Base-by-base conservation (phyloP, 2,888 invertebrate species). In the Xylota segnis region DNA sequence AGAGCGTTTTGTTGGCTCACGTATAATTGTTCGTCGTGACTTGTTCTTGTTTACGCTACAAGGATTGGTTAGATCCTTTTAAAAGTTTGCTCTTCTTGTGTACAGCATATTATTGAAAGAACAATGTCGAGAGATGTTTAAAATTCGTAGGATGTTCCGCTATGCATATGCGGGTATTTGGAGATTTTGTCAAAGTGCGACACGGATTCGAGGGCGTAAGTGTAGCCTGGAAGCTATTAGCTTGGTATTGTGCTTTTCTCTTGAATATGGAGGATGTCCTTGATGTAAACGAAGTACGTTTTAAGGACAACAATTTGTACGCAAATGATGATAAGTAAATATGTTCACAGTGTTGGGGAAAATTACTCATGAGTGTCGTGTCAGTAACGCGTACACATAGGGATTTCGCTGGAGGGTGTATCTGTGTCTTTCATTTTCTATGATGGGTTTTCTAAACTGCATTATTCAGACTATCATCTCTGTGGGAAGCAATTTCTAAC, bases 1-100 rank as follows among this genome's bases (percentile, higher is more conserved):
- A 14, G 23, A 47, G 23, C n/a, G 40, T 56, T 83, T 34, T 83
- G 65, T 72, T 78, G 72, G 40, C 83, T 68, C 72, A 78, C 78
- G 78, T 83, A 59, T 68, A 78, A 83, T 78, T 83, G 56, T 65
- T 83, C 65, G 59, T 54, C 45, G 52, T 77, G 54, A 66, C 72
- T 66, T 77, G 59, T 45, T 56, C 61, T 83, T 72, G 78, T 74
- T 78, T 63, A 74, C 50, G 47, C 54, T 66, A 74, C 66, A 63
- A 66, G 72, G 66, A 83, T 74, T 72, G 78, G 78, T 78, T 74
- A 52, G 34, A 77, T 78, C 43, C 18, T 52, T 59, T 34, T 12
- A 12, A n/a, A 68, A 27, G 58, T 68, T 68, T 54, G 10, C 58
- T 50, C 34, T 4, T 52, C 50, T 10, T n/a, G 12, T 37, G 71